Evolutionary conservation across 2,888 invertebrate species (phyloP), one percentile per base, ranked within the genome.

Genomic region (Drosophila longiperda): DNA sequence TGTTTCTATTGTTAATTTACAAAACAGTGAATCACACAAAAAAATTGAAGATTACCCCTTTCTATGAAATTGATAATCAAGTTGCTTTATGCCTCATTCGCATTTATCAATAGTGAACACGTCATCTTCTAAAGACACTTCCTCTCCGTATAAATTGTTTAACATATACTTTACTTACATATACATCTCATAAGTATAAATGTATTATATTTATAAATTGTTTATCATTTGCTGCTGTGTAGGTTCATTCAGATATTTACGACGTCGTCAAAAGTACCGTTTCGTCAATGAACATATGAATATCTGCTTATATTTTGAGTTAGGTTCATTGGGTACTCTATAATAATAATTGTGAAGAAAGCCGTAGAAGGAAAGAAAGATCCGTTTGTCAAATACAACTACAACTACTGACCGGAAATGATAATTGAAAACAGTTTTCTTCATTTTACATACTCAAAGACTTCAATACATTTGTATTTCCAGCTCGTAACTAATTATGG

Each of bases 361-460:
- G n/a, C 42, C 34, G 12, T 23, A 55, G 40, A 26, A 26, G 38
- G 23, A 63, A 45, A 45, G 45, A 45, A 23, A 45, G 45, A 45
- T 45, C 42, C 62, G 75, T 60, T 60, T 49, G 63, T 54, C 71
- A 58, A 67, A 76, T 74, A 73, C 45, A 20, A 45, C 45, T 45
- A 45, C 4, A 45, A 23, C 45, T 45, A 45, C 61, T 76, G 72
- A 73, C 90, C 86, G 85, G 85, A 86, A 86, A 90, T 86, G 85
- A 86, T 90, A 86, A 86, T 86, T 85, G 90, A 88, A 86, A 87
- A 87, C 73, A 83, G 70, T 72, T 72, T 86, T 83, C 78, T 86
- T 72, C 48, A 52, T 78, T 80, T 76, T 83, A 83, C 38, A 38
- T 38, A 38, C n/a, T 11, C 8, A 54, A 33, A 54, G 23, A 53